Evolutionary conservation across 2,113 vertebrate species (phyloP).

Genomic region (Glaucidium brasilianum): DNA sequence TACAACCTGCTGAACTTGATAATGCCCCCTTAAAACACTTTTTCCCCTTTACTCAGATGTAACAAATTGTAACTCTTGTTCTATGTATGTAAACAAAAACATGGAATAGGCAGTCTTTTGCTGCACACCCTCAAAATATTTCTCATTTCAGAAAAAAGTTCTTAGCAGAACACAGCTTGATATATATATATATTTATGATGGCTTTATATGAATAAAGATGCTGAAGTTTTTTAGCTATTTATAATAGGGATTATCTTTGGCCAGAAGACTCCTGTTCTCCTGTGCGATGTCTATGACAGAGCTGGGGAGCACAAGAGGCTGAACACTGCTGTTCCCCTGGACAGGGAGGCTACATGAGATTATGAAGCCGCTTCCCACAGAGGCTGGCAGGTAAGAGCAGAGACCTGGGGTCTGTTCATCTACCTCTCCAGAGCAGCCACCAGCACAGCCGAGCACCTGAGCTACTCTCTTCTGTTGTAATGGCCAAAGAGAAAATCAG

Average conservation of each 20-base stretch:
- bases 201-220: neutral
- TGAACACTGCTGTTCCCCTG: neutral
- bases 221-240: neutral
- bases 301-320: fast-evolving
- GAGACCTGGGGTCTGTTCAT: neutral
- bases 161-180: neutral
- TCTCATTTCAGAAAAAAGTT: neutral
- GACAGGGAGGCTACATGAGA: neutral
- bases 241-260: neutral
- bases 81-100: neutral
- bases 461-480: neutral
- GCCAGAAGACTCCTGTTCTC: neutral
- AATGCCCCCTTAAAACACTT: neutral
- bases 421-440: neutral
- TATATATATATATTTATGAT: neutral
- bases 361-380: neutral
- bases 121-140: neutral
- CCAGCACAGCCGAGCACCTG: neutral
- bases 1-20: neutral
- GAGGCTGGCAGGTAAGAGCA: neutral
- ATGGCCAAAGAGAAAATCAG: neutral
- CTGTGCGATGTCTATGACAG: neutral
- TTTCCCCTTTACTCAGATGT: neutral
- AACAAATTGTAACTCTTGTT: neutral
- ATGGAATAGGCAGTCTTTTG: neutral